phyloP scores from a whole-genome alignment of 2,113 vertebrate genomes.

The Gambusia holbrooki region DNA sequence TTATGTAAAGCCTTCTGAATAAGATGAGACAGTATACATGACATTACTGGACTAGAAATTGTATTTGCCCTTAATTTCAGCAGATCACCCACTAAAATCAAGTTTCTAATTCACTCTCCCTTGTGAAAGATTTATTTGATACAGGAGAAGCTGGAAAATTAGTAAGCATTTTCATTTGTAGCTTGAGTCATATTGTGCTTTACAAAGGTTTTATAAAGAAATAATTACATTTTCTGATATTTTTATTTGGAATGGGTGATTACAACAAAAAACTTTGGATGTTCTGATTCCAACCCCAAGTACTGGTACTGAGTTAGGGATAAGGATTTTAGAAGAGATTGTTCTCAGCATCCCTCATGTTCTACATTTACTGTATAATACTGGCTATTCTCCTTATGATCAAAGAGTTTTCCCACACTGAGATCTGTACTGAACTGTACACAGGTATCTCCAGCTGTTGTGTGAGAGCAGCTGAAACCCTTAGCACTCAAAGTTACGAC shows the following conservation, averaged over 20 bases:
- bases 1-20: constrained; percentile 31
- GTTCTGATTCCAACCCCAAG: no score
- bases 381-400: no score
- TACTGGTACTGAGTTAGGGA: no score
- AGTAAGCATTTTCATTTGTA: background rate
- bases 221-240: background rate
- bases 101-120: background rate
- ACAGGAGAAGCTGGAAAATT: background rate
- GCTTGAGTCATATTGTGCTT: background rate
- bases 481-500: no score
- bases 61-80: constrained; percentile 21
- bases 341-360: no score
- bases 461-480: no score
- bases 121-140: background rate
- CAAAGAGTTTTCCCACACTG: no score
- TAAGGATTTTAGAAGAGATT: no score
- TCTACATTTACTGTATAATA: no score
- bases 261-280: no score
- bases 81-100: background rate
- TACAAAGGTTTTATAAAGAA: background rate
- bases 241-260: background rate
- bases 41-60: constrained; percentile 18
- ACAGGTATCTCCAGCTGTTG: no score
- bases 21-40: constrained; percentile 31
- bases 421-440: no score